Base-by-base conservation (phyloP, 2,888 invertebrate species). In the Campaea margaritaria region DNA sequence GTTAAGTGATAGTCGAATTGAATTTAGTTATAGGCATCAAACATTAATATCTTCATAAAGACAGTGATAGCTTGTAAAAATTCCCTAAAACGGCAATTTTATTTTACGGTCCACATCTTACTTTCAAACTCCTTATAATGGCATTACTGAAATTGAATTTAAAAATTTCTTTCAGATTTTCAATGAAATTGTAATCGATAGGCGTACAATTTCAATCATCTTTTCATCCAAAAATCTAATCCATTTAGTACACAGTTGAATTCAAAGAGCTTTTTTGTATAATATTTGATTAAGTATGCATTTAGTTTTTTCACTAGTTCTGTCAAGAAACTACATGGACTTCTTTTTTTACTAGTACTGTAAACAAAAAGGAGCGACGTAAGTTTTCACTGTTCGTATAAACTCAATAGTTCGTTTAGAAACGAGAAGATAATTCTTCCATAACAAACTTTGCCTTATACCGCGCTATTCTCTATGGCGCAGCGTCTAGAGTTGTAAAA, bases 121-220 rank as follows among this genome's bases (percentile, higher is more conserved):
- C 12, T 45, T 36, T 12, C 0, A 52, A 52, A 44, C 52, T 52
- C 38, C 21, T 52, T 27, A 38, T 36, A 38, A 27, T 45, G 44
- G 3, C 21, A 44, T 44, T 36, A 44, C 11, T 7, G 36, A 52
- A 27, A 36, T 44, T 36, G 34, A 34, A 36, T 51, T 43, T 28
- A 15, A 36, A 36, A 36, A 13, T 49, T 1, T 41, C 7, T 43
- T 21, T 16, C 16, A 43, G 3, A 2, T 12, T 16, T 21, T 12
- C 21, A 43, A 21, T 21, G 12, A 16, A 43, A 21, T 21, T 12
- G 8, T 41, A 8, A 41, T 41, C 15, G 15, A 14, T 10, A 15
- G 15, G n/a, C 39, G 3, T 13, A 14, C 13, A n/a, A 36, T 36
- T 36, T 10, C 1, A 36, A 36, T 41, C 9, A 15, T 14, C 13